Evolutionary conservation across 35 echinoderm and acorn worm species (phyloP).

Genomic region (Lytechinus variegatus): DNA sequence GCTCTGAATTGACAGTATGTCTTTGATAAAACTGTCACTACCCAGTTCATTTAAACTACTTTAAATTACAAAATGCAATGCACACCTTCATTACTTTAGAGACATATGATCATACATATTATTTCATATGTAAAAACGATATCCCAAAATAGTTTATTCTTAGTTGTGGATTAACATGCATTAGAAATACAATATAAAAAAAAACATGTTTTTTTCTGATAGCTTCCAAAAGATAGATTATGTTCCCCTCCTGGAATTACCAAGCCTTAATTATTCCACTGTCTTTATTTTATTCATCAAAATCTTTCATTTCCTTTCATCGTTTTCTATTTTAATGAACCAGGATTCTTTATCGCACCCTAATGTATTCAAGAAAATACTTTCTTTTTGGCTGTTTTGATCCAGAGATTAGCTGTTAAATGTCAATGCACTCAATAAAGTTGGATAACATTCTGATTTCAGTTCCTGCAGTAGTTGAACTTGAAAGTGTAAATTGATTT

Average conservation of each 20-base stretch:
- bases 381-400: background rate
- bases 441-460: background rate
- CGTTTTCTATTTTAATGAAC: too few species aligned
- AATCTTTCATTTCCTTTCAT: too few species aligned
- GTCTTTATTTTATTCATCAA: too few species aligned
- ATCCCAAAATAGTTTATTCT: too few species aligned
- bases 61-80: background rate
- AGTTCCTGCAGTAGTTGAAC: background rate
- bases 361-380: background rate
- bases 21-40: background rate
- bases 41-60: background rate
- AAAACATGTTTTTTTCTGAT: too few species aligned
- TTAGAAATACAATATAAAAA: too few species aligned
- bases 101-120: background rate
- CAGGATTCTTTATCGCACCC: background rate
- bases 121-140: too few species aligned
- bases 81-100: background rate
- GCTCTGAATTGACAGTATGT: background rate
- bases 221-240: too few species aligned
- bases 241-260: too few species aligned
- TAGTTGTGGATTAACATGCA: too few species aligned
- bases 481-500: background rate
- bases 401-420: background rate
- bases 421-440: background rate
- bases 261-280: too few species aligned